These are phyloP conservation scores for Ganaspis brasiliensis DNA, from an alignment of 2,888 invertebrate species.

Conservation along the genomic window DNA sequence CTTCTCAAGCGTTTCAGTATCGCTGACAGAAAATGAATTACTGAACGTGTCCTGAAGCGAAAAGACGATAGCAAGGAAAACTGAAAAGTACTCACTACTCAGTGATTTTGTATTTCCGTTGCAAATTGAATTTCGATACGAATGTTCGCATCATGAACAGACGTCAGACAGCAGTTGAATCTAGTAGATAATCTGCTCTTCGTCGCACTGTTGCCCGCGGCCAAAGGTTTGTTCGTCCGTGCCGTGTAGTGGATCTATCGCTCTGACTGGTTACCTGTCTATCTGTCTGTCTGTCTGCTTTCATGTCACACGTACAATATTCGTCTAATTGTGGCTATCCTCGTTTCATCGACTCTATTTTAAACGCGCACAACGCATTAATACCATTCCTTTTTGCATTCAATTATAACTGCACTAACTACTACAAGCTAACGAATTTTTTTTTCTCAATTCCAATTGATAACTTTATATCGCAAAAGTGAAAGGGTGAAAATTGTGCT, in stretches of 20 bases:
- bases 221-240: slow-evolving; percentile 63
- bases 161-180: slow-evolving; percentile 60
- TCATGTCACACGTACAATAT: slow-evolving; percentile 65
- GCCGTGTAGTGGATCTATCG: slow-evolving; percentile 49
- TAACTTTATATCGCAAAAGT: no score
- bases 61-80: slow-evolving; percentile 30
- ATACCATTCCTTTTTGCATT: neutral
- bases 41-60: slow-evolving; percentile 26
- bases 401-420: neutral
- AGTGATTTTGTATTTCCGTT: slow-evolving; percentile 46
- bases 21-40: slow-evolving; percentile 24
- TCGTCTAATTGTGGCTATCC: slow-evolving; percentile 66
- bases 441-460: no score
- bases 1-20: neutral
- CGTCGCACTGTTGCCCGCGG: slow-evolving; percentile 59
- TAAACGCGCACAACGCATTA: neutral
- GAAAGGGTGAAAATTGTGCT: no score
- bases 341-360: slow-evolving; percentile 46
- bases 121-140: slow-evolving; percentile 69
- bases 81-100: slow-evolving; percentile 38
- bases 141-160: slow-evolving; percentile 63
- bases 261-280: slow-evolving; percentile 55
- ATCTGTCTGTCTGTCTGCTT: slow-evolving; percentile 61
- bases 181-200: slow-evolving; percentile 65
- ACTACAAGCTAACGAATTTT: neutral